Conservation (phyloP, 1,140 invertebrate species). For the Lepidurus apus region DNA sequence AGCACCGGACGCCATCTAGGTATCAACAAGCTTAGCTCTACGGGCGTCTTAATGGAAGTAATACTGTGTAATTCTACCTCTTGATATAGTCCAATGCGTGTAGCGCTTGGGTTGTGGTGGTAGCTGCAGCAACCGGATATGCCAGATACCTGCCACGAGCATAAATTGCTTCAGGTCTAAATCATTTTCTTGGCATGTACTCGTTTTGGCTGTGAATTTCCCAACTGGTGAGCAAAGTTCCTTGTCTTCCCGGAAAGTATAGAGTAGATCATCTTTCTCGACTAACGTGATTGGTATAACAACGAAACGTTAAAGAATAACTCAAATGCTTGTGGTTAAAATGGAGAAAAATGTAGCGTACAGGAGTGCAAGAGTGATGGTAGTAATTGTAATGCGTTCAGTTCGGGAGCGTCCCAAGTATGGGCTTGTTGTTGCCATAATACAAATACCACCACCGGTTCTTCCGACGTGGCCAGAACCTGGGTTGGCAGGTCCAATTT, state of each 20-base stretch:
- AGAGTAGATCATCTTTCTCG: not conserved
- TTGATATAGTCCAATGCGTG: conserved; percentile 21
- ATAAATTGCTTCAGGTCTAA: conserved; percentile 2
- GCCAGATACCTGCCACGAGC: conserved; percentile 8
- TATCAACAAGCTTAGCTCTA: too few relatives aligned
- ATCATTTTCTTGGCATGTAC: not conserved
- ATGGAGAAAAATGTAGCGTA: not conserved
- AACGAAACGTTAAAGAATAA: too few relatives aligned
- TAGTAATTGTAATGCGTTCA: conserved; percentile 31
- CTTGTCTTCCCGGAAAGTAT: not conserved
- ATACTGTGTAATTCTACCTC: not conserved
- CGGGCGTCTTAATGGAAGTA: too few relatives aligned
- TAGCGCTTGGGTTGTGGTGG: conserved; percentile 24
- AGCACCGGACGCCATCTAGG: too few relatives aligned
- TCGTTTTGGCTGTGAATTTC: not conserved
- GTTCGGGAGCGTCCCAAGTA: conserved; percentile 26
- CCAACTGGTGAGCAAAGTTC: not conserved
- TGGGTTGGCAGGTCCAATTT: conserved; percentile 28
- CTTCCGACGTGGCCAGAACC: conserved; percentile 11
- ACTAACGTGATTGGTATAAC: not conserved
- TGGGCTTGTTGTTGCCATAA: conserved; percentile 33
- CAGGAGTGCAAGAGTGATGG: conserved; percentile 26
- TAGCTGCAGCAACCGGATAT: conserved; percentile 23
- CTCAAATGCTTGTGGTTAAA: not conserved
- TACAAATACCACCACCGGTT: conserved; percentile 27